A percentile compares a stretch with the other conserved stretches of the same genome.
phyloP scores from a whole-genome alignment of 2,797 vertebrate species.

The Selene dorsalis region DNA sequence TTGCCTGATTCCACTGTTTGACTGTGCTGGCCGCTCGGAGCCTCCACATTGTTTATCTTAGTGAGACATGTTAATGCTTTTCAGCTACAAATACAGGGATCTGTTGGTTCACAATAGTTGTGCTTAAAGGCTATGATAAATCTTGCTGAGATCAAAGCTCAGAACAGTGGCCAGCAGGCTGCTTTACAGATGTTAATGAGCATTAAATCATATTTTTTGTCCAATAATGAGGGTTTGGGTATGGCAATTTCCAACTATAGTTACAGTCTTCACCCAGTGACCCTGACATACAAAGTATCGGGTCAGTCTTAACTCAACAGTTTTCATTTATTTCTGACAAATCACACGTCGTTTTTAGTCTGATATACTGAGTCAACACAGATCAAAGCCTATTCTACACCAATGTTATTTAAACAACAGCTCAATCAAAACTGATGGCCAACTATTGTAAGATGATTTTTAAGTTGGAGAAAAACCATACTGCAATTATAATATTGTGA shows the following conservation, averaged over 20 bases:
- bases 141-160: conserved; percentile 76
- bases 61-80: conserved; percentile 24
- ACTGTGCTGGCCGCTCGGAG: conserved; percentile 2
- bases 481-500: conserved; percentile 9
- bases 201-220: conserved; percentile 73
- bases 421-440: conserved; percentile 28
- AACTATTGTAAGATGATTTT: conserved; percentile 15
- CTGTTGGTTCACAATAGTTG: conserved; percentile 61
- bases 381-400: conserved; percentile 52
- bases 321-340: conserved; percentile 55
- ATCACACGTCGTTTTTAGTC: conserved; percentile 36
- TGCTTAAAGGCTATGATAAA: conserved; percentile 63
- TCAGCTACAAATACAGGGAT: conserved; percentile 47
- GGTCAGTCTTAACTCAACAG: conserved; percentile 25
- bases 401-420: conserved; percentile 33
- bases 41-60: conserved; percentile 48
- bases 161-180: conserved; percentile 57
- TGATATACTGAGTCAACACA: conserved; percentile 45
- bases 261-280: conserved; percentile 69
- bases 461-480: conserved; percentile 23
- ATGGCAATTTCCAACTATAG: conserved; percentile 56
- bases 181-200: conserved; percentile 70
- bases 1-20: conserved; percentile 21
- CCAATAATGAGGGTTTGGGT: conserved; percentile 67
- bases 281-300: conserved; percentile 51